phyloP scores from a whole-genome alignment of 2,888 invertebrate species.

The Gandaritis pyraliata region DNA sequence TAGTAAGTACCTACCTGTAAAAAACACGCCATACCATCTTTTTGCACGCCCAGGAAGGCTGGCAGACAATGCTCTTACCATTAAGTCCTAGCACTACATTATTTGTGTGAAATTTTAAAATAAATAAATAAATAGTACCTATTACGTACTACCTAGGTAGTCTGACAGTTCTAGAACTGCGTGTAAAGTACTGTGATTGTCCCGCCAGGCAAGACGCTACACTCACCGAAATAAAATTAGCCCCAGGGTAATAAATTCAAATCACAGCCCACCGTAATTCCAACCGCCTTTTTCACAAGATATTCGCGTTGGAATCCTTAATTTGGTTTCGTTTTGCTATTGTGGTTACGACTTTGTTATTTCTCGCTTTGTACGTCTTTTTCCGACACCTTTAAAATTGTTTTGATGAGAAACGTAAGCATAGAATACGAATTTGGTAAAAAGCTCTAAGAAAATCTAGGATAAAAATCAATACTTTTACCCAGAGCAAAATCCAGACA shows the following conservation, averaged over 20 bases:
- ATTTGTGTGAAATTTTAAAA: too few relatives aligned
- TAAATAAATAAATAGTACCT: too few relatives aligned
- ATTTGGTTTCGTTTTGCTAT: constrained; percentile 77
- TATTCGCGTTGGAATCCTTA: constrained; percentile 77
- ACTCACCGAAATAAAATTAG: constrained; percentile 75
- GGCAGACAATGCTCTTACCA: too few relatives aligned
- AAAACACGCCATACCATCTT: too few relatives aligned
- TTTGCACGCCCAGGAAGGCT: too few relatives aligned
- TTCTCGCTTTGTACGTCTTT: constrained; percentile 61
- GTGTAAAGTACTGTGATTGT: constrained; percentile 14
- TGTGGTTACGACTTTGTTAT: constrained; percentile 69
- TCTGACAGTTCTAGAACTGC: too few relatives aligned
- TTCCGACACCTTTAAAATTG: constrained; percentile 49
- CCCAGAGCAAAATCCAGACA: too few relatives aligned
- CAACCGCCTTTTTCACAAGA: constrained; percentile 75
- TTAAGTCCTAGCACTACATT: too few relatives aligned
- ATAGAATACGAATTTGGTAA: constrained; percentile 29
- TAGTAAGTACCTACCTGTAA: too few relatives aligned
- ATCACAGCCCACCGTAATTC: constrained; percentile 78
- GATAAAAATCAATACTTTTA: too few relatives aligned
- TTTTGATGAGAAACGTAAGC: constrained; percentile 38
- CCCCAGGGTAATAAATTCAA: constrained; percentile 80
- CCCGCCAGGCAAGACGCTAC: constrained; percentile 25
- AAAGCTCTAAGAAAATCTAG: not conserved
- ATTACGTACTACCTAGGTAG: too few relatives aligned